These are phyloP conservation scores for Clarias macrocephalus DNA, from an alignment of 2,113 vertebrate species.

Conservation along the genomic window DNA sequence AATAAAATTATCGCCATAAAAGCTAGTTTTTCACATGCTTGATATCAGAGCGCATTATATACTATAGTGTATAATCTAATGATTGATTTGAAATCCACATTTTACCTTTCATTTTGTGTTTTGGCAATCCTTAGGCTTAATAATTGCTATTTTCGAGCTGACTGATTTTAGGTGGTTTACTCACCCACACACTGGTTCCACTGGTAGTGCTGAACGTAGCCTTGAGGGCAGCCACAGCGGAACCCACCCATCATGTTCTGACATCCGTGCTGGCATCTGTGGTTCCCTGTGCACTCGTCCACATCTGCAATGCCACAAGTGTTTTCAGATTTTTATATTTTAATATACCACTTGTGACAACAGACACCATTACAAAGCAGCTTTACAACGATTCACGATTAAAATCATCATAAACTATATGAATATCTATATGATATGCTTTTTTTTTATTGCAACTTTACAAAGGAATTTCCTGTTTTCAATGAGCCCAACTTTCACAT, in stretches of 20 bases:
- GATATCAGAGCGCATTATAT: neutral
- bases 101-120: neutral
- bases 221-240: conserved; percentile 89
- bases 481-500: neutral
- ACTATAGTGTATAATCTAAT: neutral
- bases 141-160: neutral
- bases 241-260: conserved; percentile 91
- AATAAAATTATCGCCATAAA: neutral
- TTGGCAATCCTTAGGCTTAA: neutral
- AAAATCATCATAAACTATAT: neutral
- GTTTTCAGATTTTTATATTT: neutral
- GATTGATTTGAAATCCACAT: neutral
- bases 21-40: neutral
- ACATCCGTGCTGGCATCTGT: conserved; percentile 89
- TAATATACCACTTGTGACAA: neutral
- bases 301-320: conserved; percentile 74
- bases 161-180: conserved; percentile 46
- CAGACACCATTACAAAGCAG: conserved; percentile 1
- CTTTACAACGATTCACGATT: neutral
- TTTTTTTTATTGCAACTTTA: neutral
- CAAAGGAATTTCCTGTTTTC: neutral
- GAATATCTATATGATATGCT: neutral
- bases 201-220: conserved; percentile 93
- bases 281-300: conserved; percentile 86
- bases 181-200: conserved; percentile 97